Conservation (phyloP, 2,888 invertebrate species). For the Pseudococcus longispinus region DNA sequence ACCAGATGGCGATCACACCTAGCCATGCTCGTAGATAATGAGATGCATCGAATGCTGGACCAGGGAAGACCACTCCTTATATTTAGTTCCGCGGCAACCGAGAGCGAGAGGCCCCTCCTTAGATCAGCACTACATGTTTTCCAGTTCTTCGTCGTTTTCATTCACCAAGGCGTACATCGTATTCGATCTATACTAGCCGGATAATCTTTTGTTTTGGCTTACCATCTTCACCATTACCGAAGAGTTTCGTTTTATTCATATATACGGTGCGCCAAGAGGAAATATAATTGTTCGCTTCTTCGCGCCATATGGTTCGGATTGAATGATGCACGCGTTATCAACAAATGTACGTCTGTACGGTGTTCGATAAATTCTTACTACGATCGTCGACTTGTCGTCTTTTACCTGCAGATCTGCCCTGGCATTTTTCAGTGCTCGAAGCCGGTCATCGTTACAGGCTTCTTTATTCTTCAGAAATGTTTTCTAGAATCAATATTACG, state of each 20-base stretch:
- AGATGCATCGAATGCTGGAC: constrained; percentile 55
- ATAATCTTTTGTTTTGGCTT: constrained; percentile 53
- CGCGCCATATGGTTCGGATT: constrained; percentile 52
- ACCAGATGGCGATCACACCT: constrained; percentile 56
- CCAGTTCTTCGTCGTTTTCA: background rate
- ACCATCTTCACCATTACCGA: constrained; percentile 37
- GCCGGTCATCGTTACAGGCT: too few relatives aligned
- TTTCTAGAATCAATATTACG: too few relatives aligned
- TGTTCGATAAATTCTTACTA: constrained; percentile 44
- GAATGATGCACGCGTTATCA: constrained; percentile 17
- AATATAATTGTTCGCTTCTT: constrained; percentile 55
- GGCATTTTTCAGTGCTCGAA: too few relatives aligned
- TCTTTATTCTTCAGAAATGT: too few relatives aligned
- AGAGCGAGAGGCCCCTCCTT: constrained; percentile 51
- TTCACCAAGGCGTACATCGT: constrained; percentile 26
- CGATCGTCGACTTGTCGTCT: background rate
- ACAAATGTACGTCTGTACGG: background rate
- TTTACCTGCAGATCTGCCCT: background rate
- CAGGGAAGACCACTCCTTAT: constrained; percentile 55
- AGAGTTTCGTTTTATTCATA: constrained; percentile 53
- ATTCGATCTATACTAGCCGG: constrained; percentile 25
- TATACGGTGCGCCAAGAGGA: background rate
- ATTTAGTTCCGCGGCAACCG: constrained; percentile 56
- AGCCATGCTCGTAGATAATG: constrained; percentile 48
- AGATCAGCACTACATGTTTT: constrained; percentile 40